Base-by-base conservation (phyloP, 2,113 vertebrate species). In the Callipepla squamata region DNA sequence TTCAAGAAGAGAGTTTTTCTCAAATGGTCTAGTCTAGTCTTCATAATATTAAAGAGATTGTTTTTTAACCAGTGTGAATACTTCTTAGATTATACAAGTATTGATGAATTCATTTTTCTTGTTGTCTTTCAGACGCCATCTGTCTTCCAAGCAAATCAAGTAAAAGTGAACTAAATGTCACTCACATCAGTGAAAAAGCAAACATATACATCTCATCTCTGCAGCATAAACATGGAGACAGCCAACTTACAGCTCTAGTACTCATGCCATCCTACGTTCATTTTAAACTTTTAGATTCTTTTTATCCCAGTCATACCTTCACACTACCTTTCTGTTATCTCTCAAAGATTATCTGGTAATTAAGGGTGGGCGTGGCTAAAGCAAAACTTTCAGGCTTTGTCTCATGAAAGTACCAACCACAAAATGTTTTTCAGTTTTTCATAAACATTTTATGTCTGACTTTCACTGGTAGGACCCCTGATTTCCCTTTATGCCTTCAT, bases 101-200 rank as follows among this genome's bases (percentile, higher is more conserved):
- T 80, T 61, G 70, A 74, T 80, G 7, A 91, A 85, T 36, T 34
- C 3, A 55, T 70, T 90, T 73, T 80, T 91, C 74, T 63, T 93
- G 55, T 36, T 44, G 17, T 51, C 75, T 91, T 51, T 92, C 72
- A 92, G 80, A 87, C 32, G 85, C 55, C 25, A 91, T 63, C 32
- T 73, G 59, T 32, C 28, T 87, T 89, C 63, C 32, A 67, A 82
- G 62, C 3, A 69, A 38, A 92, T 89, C 78, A 95, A 80, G 85
- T 58, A 89, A 80, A 94, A 94, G 73, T 77, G 19, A 93, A 92
- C 66, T 59, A 77, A 28, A 62, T 67, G 63, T 89, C 81, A 80
- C 23, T 87, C 70, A 87, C 36, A 57, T 70, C 42, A 44, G 13
- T 80, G 59, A 77, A 85, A 93, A 85, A 55, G 58, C 45, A 91